Conservation (phyloP, 1,140 invertebrate species). For the Branchinecta lindahli region DNA sequence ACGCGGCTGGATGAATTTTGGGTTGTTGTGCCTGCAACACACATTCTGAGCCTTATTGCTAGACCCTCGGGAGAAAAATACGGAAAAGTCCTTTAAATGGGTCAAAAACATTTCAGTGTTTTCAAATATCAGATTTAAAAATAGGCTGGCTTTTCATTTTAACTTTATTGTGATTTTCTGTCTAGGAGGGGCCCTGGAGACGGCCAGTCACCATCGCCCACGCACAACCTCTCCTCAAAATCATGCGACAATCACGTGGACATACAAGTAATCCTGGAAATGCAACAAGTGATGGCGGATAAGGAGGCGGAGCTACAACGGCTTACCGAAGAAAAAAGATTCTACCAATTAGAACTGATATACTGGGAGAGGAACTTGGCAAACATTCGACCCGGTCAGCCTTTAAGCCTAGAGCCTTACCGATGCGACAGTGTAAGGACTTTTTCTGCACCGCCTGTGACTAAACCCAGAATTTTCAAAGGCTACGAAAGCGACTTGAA, state of each 20-base stretch:
- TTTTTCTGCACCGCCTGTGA: slow-evolving; percentile 20
- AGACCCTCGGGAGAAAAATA: too few relatives aligned
- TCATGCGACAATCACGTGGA: slow-evolving; percentile 19
- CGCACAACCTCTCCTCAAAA: slow-evolving; percentile 13
- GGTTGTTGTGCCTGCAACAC: too few relatives aligned
- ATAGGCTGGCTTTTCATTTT: too few relatives aligned
- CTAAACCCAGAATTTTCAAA: slow-evolving; percentile 15
- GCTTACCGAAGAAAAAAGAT: slow-evolving; percentile 36
- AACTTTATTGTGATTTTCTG: too few relatives aligned
- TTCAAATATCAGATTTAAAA: too few relatives aligned
- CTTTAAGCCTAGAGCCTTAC: slow-evolving; percentile 17
- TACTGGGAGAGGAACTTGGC: slow-evolving; percentile 21
- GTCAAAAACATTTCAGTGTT: too few relatives aligned
- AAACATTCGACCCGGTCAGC: slow-evolving; percentile 14
- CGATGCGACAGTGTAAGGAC: slow-evolving; percentile 3
- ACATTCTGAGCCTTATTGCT: too few relatives aligned
- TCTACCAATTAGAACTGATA: slow-evolving; percentile 24
- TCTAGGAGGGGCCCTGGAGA: slow-evolving; percentile 18
- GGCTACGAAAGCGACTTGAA: background rate
- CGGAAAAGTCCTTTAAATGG: too few relatives aligned
- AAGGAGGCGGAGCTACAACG: slow-evolving; percentile 39
- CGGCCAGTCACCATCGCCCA: slow-evolving; percentile 20
- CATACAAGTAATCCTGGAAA: slow-evolving; percentile 34
- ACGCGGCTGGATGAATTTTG: too few relatives aligned
- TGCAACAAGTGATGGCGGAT: slow-evolving; percentile 36